Evolutionary conservation across 2,113 vertebrate species (phyloP).

Genomic region (Pterocles burchelli): DNA sequence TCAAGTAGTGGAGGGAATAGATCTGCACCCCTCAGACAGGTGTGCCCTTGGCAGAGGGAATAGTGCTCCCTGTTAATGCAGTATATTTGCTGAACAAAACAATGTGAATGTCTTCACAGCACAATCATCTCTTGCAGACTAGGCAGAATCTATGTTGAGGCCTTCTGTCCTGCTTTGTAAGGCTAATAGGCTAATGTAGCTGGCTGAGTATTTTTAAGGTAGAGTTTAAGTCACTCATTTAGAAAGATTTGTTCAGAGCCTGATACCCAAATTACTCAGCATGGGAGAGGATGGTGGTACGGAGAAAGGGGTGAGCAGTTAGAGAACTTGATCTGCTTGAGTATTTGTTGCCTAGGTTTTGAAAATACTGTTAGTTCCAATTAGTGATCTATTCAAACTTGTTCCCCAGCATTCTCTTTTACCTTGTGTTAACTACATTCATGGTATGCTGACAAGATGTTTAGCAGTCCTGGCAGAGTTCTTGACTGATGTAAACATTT

Average conservation of each 20-base stretch:
- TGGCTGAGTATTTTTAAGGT: not conserved
- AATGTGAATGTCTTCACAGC: not conserved
- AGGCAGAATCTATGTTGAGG: not conserved
- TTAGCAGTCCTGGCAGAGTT: conserved; percentile 43
- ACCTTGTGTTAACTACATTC: not conserved
- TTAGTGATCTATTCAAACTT: not conserved
- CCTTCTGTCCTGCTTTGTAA: not conserved
- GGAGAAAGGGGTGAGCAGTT: not conserved
- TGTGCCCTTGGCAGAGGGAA: not conserved
- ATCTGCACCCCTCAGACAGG: not conserved
- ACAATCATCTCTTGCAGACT: not conserved
- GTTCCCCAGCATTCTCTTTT: conserved; percentile 4
- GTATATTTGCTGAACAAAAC: not conserved
- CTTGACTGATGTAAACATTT: conserved; percentile 58
- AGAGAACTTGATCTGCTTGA: not conserved
- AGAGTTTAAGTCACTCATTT: not conserved
- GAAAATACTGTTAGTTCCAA: not conserved
- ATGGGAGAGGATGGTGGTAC: not conserved
- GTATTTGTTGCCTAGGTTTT: not conserved
- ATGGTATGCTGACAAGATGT: conserved; percentile 18
- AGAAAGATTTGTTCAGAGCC: not conserved
- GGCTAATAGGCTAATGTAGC: not conserved
- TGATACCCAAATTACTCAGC: not conserved
- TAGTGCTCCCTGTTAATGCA: not conserved
- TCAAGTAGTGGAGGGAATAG: not conserved